phyloP scores from a whole-genome alignment of 2,797 vertebrate genomes.

The Pelobates cultripes region DNA sequence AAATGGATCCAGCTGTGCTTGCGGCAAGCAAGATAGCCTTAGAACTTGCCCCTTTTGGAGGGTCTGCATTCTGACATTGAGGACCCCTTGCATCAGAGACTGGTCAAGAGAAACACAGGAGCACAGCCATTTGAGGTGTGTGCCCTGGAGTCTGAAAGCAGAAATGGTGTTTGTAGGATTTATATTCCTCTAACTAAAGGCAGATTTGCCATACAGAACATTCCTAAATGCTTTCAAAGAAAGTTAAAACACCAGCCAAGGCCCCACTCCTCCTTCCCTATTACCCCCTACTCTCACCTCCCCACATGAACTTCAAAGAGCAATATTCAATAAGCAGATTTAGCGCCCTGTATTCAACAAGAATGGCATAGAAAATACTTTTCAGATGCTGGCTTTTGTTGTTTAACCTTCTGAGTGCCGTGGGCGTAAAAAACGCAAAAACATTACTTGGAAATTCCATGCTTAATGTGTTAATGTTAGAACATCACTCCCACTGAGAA shows the following conservation, averaged over 20 bases:
- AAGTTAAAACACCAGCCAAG: slow-evolving; percentile 10
- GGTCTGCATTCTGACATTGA: background rate
- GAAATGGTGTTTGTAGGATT: slow-evolving; percentile 28
- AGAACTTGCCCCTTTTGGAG: no score
- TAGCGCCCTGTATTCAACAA: background rate
- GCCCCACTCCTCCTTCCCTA: slow-evolving; percentile 1
- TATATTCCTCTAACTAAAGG: slow-evolving; percentile 41
- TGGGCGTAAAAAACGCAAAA: background rate
- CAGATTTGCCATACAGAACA: slow-evolving; percentile 43
- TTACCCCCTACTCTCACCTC: slow-evolving; percentile 12
- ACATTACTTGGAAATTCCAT: background rate
- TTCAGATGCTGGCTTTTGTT: background rate
- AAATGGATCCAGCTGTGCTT: background rate
- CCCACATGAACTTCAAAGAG: slow-evolving; percentile 43
- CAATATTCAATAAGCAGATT: background rate
- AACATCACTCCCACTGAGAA: background rate
- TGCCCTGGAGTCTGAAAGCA: background rate
- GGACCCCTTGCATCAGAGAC: background rate
- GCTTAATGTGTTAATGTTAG: background rate
- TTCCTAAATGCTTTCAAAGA: slow-evolving; percentile 39
- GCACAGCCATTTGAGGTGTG: slow-evolving; percentile 9
- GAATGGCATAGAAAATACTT: background rate
- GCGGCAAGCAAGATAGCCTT: background rate
- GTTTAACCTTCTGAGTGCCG: background rate
- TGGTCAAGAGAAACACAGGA: slow-evolving; percentile 11